These are phyloP conservation scores for Triops cancriformis DNA, from an alignment of 1,140 invertebrate genomes.

Conservation along the genomic window DNA sequence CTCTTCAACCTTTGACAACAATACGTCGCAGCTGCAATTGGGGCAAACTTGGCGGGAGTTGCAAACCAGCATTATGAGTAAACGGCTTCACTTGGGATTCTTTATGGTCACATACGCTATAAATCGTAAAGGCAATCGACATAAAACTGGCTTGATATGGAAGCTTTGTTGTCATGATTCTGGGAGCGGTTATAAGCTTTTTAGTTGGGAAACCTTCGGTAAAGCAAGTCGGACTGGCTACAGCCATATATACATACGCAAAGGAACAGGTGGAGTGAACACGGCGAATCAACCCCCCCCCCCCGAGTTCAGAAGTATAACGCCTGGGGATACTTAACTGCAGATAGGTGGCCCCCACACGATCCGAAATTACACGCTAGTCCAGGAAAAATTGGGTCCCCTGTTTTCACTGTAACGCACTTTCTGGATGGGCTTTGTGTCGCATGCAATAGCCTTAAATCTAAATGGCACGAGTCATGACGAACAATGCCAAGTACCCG, in stretches of 20 bases:
- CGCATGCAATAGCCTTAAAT: constrained; percentile 5
- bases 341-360: not conserved
- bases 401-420: not conserved
- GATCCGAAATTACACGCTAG: not conserved
- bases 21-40: not conserved
- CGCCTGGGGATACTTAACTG: not conserved
- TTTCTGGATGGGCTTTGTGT: not conserved
- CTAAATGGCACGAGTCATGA: not conserved
- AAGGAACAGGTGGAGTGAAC: not conserved
- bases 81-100: not conserved
- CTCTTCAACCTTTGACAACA: not conserved
- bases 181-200: not conserved
- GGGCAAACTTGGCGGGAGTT: not conserved
- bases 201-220: not conserved
- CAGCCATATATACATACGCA: not conserved
- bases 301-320: not conserved
- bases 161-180: not conserved
- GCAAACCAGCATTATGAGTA: not conserved
- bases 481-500: not conserved
- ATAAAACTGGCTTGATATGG: not conserved
- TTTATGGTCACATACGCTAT: not conserved
- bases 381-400: not conserved
- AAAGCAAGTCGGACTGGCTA: not conserved
- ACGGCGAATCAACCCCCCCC: not conserved
- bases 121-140: constrained; percentile 6